These are phyloP conservation scores for Yponomeuta plumbellus DNA, from an alignment of 2,888 invertebrate species.

Conservation along the genomic window DNA sequence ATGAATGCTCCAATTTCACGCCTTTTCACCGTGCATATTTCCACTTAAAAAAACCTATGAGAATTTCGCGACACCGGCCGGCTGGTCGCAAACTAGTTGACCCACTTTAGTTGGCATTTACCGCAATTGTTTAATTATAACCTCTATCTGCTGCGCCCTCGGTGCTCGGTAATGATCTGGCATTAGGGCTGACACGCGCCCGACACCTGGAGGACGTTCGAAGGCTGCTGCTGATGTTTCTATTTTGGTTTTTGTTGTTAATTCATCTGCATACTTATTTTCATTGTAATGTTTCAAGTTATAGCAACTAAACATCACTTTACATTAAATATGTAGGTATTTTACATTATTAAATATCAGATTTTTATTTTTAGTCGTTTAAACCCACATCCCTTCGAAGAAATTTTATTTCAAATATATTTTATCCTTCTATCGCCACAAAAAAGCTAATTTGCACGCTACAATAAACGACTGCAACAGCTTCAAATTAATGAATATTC, in stretches of 20 bases:
- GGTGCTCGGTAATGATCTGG: conserved; percentile 8
- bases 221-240: conserved; percentile 1
- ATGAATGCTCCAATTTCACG: background rate
- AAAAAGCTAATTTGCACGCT: background rate
- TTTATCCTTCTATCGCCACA: no score
- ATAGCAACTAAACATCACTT: background rate
- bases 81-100: conserved; percentile 7
- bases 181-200: background rate
- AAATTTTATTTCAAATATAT: no score
- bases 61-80: conserved; percentile 1
- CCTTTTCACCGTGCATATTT: background rate
- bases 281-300: background rate
- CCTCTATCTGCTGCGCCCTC: background rate
- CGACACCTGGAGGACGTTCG: conserved; percentile 1
- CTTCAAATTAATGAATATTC: no score
- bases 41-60: background rate
- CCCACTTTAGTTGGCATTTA: conserved; percentile 15
- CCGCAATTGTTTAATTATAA: conserved; percentile 12
- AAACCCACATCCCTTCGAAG: no score
- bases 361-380: no score
- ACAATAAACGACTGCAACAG: no score
- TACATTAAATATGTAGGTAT: no score
- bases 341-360: no score
- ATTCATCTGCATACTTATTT: background rate
- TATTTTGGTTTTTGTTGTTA: background rate